These are phyloP conservation scores for Panulirus ornatus DNA, from an alignment of 1,140 invertebrate genomes.

Conservation along the genomic window DNA sequence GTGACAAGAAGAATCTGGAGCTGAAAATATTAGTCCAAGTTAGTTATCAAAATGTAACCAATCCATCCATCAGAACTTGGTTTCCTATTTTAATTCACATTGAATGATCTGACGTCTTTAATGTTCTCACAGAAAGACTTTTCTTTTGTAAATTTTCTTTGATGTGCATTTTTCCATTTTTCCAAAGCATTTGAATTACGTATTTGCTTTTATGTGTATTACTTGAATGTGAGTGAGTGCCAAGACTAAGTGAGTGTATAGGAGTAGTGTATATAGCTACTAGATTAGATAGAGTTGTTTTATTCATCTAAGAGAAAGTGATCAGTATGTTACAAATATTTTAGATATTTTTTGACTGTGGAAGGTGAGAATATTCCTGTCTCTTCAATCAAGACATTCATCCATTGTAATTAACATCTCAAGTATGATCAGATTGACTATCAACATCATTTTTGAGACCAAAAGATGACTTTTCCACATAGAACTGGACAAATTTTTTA, in stretches of 20 bases:
- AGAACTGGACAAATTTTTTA: too few relatives aligned
- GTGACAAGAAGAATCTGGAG: neutral
- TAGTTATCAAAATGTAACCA: conserved; percentile 4
- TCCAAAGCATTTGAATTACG: neutral
- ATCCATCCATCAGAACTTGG: neutral
- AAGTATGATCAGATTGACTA: too few relatives aligned
- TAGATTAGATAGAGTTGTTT: neutral
- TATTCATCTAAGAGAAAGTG: too few relatives aligned
- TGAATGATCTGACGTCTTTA: too few relatives aligned
- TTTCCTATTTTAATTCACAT: neutral
- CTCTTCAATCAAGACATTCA: too few relatives aligned
- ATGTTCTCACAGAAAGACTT: neutral
- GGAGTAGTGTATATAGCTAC: neutral
- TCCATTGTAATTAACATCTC: too few relatives aligned
- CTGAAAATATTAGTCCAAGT: neutral
- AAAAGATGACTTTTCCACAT: too few relatives aligned
- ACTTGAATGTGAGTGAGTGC: neutral
- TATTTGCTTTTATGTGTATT: neutral
- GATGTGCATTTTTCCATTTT: neutral
- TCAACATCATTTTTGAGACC: too few relatives aligned
- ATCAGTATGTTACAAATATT: too few relatives aligned
- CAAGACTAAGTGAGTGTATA: neutral
- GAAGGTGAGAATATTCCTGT: too few relatives aligned
- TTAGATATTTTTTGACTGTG: too few relatives aligned
- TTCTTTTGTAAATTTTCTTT: neutral